Conservation (phyloP, 1,140 invertebrate genomes). For the Condylostylus longicornis region DNA sequence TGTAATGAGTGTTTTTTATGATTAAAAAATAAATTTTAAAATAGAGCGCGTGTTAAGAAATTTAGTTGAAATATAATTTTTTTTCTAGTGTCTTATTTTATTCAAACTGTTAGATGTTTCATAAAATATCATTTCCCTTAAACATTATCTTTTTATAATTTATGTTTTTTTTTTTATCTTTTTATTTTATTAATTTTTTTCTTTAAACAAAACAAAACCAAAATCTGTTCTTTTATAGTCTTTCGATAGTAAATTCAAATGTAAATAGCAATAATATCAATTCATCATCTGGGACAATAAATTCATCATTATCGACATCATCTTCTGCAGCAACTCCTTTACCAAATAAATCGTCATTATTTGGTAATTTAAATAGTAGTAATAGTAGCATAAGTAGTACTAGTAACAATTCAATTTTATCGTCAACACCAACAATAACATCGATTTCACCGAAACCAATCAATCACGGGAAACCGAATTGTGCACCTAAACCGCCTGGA, state of each 20-base stretch:
- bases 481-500: constrained; percentile 30
- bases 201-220: too few species aligned
- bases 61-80: too few species aligned
- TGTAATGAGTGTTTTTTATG: too few species aligned
- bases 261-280: constrained; percentile 24
- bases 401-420: neutral
- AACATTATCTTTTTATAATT: too few species aligned
- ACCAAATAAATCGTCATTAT: constrained; percentile 27
- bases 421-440: neutral
- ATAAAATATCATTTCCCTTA: too few species aligned
- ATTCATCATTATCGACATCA: constrained; percentile 11
- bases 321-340: constrained; percentile 12
- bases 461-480: constrained; percentile 30
- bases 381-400: too few species aligned
- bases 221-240: constrained; percentile 18
- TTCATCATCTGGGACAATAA: constrained; percentile 7
- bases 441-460: constrained; percentile 18
- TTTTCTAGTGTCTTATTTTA: too few species aligned
- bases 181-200: too few species aligned
- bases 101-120: too few species aligned
- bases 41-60: too few species aligned
- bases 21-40: too few species aligned
- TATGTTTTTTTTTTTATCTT: too few species aligned
- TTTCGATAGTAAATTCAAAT: constrained; percentile 26
- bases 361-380: constrained; percentile 13